Evolutionary conservation across 2,888 invertebrate species (phyloP), one percentile per base, ranked within the genome.

Genomic region (Drosophila melanosoma): DNA sequence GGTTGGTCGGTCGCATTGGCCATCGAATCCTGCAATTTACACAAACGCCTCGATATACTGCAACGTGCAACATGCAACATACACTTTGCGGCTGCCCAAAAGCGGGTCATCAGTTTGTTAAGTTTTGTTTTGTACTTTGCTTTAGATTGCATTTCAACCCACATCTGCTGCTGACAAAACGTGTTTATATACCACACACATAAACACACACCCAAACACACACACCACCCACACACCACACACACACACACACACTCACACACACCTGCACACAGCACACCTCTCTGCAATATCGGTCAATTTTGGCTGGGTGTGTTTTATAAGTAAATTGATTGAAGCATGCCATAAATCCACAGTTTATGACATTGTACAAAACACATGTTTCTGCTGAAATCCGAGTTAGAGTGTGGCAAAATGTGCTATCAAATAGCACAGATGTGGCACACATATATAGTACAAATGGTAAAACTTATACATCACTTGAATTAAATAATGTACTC

Each of bases 1-100:
- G 52, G 61, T 53, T 77, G 96, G 42, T 52, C 97, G 91, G 96
- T 98, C 62, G 97, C 98, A 0, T 96, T 97, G 4, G 97, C 97
- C 0, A 96, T 98, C 4, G 98, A 98, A 93, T 96, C 96, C 91
- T 97, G 97, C 82, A 97, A 97, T 91, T 93, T 98, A 45, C 98
- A 98, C 84, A 96, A 96, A 92, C 94, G 98, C 75, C 95, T 98
- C 2, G 97, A 45, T 23, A 23, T 98, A 0, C 92, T 95, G 96
- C 92, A 29, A 29, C 29, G 0, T 29, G 29, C 29, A 29, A 29
- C 29, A 29, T 95, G 96, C 92, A 96, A 97, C 1, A 96, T 98
- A 56, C 95, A 95, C 79, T 94, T 95, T 4, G 95, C 96, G 45
- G 96, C 96, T 7, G 96, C 95, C 89, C 95, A 95, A 56, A 38